Percentiles rank a stretch among this genome's conserved stretches.
Conservation (phyloP, 2,797 vertebrate species). For the Hozukius guyotensis region DNA sequence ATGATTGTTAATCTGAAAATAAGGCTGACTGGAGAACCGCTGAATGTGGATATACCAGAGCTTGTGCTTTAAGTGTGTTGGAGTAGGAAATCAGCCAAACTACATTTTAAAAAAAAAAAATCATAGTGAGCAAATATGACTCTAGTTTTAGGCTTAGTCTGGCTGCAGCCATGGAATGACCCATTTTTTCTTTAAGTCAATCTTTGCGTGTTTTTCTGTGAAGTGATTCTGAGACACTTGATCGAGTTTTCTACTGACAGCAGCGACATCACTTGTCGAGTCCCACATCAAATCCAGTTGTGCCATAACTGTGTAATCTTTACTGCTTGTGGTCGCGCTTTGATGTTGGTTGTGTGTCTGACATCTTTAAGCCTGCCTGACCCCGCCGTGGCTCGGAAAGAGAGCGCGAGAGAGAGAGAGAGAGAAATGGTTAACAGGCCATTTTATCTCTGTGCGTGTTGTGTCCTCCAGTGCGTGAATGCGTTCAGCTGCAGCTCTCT, state of each 20-base stretch:
- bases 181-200: not conserved
- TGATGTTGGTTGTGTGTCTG: conserved; percentile 17
- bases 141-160: not conserved
- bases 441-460: conserved; percentile 15
- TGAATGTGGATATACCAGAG: not conserved
- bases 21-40: not conserved
- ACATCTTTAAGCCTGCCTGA: conserved; percentile 31
- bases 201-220: not conserved
- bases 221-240: not conserved
- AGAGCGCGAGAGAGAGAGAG: not conserved
- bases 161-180: not conserved
- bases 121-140: not conserved
- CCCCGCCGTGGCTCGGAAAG: not conserved
- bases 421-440: conserved; percentile 10
- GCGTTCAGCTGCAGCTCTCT: conserved; percentile 42
- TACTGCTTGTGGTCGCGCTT: conserved; percentile 2
- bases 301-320: conserved; percentile 16
- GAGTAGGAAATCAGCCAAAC: not conserved
- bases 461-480: conserved; percentile 25
- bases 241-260: not conserved
- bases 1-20: not conserved
- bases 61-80: not conserved
- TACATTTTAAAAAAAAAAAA: not conserved
- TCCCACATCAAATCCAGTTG: conserved; percentile 12
- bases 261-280: conserved; percentile 4